These are phyloP conservation scores for Chunga burmeisteri DNA, from an alignment of 2,113 vertebrate genomes.

Conservation along the genomic window DNA sequence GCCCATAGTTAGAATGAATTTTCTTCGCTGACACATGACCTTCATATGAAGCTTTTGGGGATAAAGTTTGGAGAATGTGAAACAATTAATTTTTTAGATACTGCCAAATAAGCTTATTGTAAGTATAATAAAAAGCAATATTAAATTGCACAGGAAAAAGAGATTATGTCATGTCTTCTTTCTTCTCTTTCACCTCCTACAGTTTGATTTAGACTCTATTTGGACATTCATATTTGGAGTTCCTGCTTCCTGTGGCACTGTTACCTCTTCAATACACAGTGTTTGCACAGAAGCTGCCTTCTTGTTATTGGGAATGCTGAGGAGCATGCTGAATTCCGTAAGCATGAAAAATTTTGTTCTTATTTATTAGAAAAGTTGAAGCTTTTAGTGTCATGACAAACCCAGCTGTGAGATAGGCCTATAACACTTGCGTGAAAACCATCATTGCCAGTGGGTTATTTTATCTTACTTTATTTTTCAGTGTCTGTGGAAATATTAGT, in stretches of 20 bases:
- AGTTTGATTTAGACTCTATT: conserved; percentile 98
- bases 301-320: conserved; percentile 92
- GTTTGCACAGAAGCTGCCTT: conserved; percentile 95
- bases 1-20: not conserved
- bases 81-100: not conserved
- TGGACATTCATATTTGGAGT: conserved; percentile 98
- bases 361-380: not conserved
- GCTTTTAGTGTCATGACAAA: not conserved
- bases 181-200: not conserved
- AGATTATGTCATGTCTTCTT: not conserved
- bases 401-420: not conserved
- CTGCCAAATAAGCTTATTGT: not conserved
- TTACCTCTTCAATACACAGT: conserved; percentile 89
- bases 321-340: conserved; percentile 98
- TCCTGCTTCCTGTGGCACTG: conserved; percentile 89
- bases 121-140: not conserved
- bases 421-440: not conserved
- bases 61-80: not conserved
- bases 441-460: not conserved
- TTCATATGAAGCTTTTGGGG: not conserved
- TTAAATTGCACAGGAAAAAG: not conserved
- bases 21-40: not conserved
- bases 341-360: conserved; percentile 21
- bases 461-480: not conserved
- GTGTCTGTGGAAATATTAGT: not conserved